Conservation (phyloP, 92 coral and sea anemone genomes). For the Micromussa lordhowensis region DNA sequence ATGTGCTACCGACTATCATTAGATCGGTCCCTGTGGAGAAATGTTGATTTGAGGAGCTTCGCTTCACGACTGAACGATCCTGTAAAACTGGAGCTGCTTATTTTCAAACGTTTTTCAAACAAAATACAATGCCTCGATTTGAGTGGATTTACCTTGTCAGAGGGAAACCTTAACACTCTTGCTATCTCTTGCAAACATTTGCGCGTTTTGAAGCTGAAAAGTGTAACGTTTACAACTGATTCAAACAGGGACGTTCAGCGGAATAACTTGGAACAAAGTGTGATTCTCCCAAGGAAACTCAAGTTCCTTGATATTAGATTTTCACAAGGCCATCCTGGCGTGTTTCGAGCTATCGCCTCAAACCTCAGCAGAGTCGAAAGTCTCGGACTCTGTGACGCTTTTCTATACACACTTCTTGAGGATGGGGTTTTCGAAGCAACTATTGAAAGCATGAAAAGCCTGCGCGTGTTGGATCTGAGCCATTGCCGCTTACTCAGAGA, state of each 20-base stretch:
- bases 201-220: constrained; percentile 48
- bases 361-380: constrained; percentile 48
- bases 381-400: constrained; percentile 76
- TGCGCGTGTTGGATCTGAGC: constrained; percentile 68
- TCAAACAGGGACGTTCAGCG: background rate
- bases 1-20: constrained; percentile 34
- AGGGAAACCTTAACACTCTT: constrained; percentile 39
- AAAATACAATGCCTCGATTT: constrained; percentile 61
- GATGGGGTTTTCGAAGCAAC: constrained; percentile 30
- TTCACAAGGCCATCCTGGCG: constrained; percentile 55
- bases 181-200: constrained; percentile 47
- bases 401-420: constrained; percentile 54
- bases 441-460: constrained; percentile 36
- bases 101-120: constrained; percentile 28
- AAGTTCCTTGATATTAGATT: constrained; percentile 68
- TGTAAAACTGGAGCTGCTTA: constrained; percentile 30
- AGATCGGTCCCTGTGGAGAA: constrained; percentile 48
- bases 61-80: constrained; percentile 34
- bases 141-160: constrained; percentile 64
- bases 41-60: constrained; percentile 62
- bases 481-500: constrained; percentile 71
- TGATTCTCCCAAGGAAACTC: constrained; percentile 51
- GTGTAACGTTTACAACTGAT: constrained; percentile 49
- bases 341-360: constrained; percentile 63
- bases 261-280: background rate